Percentiles rank a stretch among this genome's conserved stretches.
Evolutionary conservation across 2,797 vertebrate species (phyloP).

Genomic region (Loriculus beryllinus): DNA sequence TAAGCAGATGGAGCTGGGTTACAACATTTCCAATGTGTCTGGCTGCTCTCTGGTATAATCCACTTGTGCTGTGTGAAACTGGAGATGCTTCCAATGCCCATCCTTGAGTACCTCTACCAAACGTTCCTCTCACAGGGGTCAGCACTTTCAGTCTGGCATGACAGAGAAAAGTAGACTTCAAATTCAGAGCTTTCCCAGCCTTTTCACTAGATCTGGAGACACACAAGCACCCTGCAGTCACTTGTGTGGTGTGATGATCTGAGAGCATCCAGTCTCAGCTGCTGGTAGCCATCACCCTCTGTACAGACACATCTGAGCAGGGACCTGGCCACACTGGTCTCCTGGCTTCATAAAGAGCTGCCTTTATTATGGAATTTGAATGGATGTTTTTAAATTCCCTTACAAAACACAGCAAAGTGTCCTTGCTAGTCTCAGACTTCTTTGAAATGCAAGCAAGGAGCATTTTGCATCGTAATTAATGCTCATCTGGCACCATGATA

Average conservation of each 20-base stretch:
- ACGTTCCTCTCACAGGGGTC: neutral
- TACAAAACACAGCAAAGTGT: neutral
- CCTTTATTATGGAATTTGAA: neutral
- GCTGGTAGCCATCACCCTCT: neutral
- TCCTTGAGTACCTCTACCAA: neutral
- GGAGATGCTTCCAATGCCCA: neutral
- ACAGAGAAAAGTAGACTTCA: neutral
- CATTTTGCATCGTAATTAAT: neutral
- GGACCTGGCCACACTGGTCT: neutral
- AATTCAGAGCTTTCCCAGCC: neutral
- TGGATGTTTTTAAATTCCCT: neutral
- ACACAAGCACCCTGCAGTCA: rapidly evolving
- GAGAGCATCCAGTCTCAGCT: neutral
- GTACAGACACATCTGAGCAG: neutral
- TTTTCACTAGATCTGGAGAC: neutral
- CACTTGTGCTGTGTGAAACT: rapidly evolving
- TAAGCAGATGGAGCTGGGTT: neutral
- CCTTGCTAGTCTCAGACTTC: neutral
- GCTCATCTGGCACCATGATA: neutral
- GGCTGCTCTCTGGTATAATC: neutral
- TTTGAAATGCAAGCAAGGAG: neutral
- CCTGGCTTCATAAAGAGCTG: neutral
- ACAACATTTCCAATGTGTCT: neutral
- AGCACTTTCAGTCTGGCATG: neutral
- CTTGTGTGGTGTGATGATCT: neutral